Percentiles rank a stretch among this genome's conserved stretches.
Evolutionary conservation across 2,888 invertebrate species (phyloP).

Genomic region (Zygogramma bicolorata): DNA sequence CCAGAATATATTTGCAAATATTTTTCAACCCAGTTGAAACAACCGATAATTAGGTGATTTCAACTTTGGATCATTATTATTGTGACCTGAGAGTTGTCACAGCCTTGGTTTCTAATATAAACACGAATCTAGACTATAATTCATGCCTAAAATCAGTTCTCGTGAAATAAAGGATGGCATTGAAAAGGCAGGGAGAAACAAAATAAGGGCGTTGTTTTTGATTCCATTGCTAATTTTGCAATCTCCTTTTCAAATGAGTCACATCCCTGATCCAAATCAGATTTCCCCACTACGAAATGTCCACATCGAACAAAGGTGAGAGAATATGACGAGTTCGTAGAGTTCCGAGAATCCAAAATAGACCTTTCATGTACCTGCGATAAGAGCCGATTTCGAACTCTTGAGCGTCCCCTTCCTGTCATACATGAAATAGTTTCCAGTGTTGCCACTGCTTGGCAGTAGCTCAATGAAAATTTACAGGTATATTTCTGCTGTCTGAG

Average conservation of each 20-base stretch:
- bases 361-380: background rate
- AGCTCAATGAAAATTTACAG: no score
- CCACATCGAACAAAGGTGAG: background rate
- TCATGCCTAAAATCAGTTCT: no score
- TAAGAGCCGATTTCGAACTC: background rate
- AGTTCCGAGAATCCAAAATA: background rate
- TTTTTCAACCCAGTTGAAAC: no score
- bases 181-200: no score
- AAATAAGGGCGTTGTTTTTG: constrained; percentile 29
- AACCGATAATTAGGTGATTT: no score
- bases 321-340: background rate
- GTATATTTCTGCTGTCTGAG: no score
- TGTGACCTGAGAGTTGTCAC: no score
- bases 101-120: no score
- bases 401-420: background rate
- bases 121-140: no score
- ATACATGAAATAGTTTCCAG: background rate
- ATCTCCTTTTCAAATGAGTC: constrained; percentile 39
- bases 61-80: no score
- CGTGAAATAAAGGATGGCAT: no score
- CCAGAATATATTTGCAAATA: no score
- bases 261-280: constrained; percentile 32
- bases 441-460: background rate
- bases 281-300: constrained; percentile 31
- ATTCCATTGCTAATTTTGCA: constrained; percentile 31